Evolutionary conservation across 2,888 invertebrate genomes (phyloP), one percentile per base, ranked within the genome.

Genomic region (Folsomia manolachei): DNA sequence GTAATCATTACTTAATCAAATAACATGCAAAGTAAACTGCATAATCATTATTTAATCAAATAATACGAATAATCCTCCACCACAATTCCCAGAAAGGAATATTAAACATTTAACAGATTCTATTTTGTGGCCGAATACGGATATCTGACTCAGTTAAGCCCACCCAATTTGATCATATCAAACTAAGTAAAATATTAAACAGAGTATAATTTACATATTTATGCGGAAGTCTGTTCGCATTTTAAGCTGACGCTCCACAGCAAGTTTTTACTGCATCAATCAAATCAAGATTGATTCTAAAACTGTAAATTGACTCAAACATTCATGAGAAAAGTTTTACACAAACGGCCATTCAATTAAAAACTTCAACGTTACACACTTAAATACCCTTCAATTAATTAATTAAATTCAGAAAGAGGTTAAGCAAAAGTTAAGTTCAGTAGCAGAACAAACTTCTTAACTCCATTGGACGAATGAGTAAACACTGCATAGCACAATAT

Each of bases 161-260:
- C 4, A 39, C 4, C 39, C 4, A 39, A 39, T 39, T 39, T 39
- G 4, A 39, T 39, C 39, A 39, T 9, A 39, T 39, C 39, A 39
- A 39, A 39, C 39, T 39, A n/a, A n/a, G n/a, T n/a, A 39, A 39
- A 39, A 39, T 39, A 39, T 56, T 19, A n/a, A 56, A 7, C 56
- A 19, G 56, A 56, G n/a, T 21, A 56, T 56, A 56, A 56, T 56
- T 56, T 56, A 56, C 56, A 56, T 56, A 56, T 7, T 56, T 56
- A 56, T 56, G n/a, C 56, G 56, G 56, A 56, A 56, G 19, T 56
- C 18, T n/a, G 21, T n/a, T 19, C 56, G n/a, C 7, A 56, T 39
- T 14, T 4, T 39, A 39, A 39, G 14, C 4, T 39, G 39, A 39
- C 4, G 4, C 39, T 9, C 39, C 14, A 39, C 39, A 39, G 14